Percentiles rank a stretch among this genome's conserved stretches.
These are phyloP conservation scores for Pogoniulus pusillus DNA, from an alignment of 2,797 vertebrate species.

Conservation along the genomic window DNA sequence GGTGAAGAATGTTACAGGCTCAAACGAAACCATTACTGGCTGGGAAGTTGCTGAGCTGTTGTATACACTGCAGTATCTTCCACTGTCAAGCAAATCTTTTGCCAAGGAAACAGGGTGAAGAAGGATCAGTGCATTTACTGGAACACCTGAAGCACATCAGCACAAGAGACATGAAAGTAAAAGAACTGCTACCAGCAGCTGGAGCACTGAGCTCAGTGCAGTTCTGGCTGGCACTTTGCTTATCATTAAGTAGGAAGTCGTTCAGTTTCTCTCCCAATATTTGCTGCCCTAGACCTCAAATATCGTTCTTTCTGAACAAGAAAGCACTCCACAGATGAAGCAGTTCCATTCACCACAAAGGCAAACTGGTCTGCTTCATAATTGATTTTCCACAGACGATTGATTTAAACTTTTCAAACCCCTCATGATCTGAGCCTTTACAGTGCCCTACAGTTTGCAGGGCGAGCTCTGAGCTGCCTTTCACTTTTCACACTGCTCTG, in stretches of 20 bases:
- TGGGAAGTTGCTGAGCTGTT: not conserved
- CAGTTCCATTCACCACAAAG: not conserved
- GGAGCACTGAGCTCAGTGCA: not conserved
- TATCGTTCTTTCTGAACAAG: not conserved
- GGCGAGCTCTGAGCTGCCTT: conserved; percentile 4
- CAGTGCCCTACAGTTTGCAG: conserved; percentile 5
- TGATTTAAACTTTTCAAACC: conserved; percentile 66
- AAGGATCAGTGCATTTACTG: not conserved
- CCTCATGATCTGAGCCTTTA: conserved; percentile 34
- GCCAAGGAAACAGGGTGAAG: not conserved
- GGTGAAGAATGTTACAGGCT: not conserved
- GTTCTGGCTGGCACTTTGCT: not conserved
- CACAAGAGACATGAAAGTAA: not conserved
- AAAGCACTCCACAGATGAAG: not conserved
- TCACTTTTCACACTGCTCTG: conserved; percentile 52
- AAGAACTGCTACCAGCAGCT: not conserved
- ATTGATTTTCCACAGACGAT: conserved; percentile 68
- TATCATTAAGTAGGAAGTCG: not conserved
- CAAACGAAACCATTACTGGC: not conserved
- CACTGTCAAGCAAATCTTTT: not conserved
- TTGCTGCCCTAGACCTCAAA: not conserved
- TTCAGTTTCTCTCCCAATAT: not conserved
- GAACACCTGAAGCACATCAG: not conserved
- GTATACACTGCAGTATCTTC: not conserved
- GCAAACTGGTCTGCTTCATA: conserved; percentile 40